phyloP scores from a whole-genome alignment of 2,113 vertebrate genomes.

The Equus przewalskii region DNA sequence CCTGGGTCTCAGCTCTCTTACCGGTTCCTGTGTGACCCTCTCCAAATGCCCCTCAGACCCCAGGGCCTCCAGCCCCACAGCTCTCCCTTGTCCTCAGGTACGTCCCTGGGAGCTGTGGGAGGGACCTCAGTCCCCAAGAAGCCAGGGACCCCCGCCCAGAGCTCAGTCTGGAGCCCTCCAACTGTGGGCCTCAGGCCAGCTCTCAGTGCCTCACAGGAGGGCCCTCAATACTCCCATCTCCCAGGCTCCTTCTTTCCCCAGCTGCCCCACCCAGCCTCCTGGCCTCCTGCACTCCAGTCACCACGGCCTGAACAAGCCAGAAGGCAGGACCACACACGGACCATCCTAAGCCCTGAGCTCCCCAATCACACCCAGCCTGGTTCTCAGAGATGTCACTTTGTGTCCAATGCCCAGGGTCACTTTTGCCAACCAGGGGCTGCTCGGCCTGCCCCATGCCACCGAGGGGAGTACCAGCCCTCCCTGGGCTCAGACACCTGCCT shows the following conservation, averaged over 20 bases:
- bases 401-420: conserved; percentile 90
- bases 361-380: not conserved
- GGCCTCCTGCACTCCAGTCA: not conserved
- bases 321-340: not conserved
- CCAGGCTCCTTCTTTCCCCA: not conserved
- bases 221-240: no score
- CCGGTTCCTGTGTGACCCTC: conserved; percentile 89
- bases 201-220: not conserved
- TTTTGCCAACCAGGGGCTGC: conserved; percentile 91
- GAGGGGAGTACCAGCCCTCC: conserved; percentile 93
- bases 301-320: not conserved
- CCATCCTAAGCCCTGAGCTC: not conserved
- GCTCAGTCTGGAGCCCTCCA: not conserved
- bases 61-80: conserved; percentile 88
- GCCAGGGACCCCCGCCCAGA: no score
- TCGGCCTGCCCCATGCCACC: conserved; percentile 89
- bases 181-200: not conserved
- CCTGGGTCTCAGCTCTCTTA: conserved; percentile 88
- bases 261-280: not conserved
- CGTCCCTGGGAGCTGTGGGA: not conserved
- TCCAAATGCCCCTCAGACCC: conserved; percentile 92
- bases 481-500: conserved; percentile 90
- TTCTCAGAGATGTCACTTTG: not conserved
- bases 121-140: not conserved
- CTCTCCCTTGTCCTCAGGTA: conserved; percentile 94